These are phyloP conservation scores for Semotilus atromaculatus DNA, from an alignment of 2,797 vertebrate genomes.

Conservation along the genomic window DNA sequence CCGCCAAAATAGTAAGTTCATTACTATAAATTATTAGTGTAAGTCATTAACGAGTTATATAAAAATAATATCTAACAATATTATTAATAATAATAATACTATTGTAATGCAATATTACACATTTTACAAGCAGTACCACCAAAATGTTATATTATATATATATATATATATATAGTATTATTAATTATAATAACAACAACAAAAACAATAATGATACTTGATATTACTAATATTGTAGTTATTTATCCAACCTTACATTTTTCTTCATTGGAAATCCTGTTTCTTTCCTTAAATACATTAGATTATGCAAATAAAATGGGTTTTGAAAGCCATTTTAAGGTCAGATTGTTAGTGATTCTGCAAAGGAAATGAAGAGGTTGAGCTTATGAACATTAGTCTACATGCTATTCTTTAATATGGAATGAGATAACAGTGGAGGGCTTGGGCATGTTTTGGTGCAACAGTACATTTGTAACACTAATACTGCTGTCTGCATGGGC, in stretches of 20 bases:
- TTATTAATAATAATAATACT: too few relatives aligned
- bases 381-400: background rate
- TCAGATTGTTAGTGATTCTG: background rate
- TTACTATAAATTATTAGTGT: background rate
- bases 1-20: background rate
- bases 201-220: background rate
- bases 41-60: background rate
- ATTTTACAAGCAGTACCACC: background rate
- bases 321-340: background rate
- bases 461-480: constrained; percentile 17
- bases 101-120: background rate
- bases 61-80: background rate
- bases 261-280: background rate
- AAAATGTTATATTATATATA: background rate
- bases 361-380: background rate
- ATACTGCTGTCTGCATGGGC: constrained; percentile 9
- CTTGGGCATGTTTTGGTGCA: background rate
- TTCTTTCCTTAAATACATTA: background rate
- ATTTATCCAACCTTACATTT: background rate
- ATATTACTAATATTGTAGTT: background rate
- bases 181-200: background rate
- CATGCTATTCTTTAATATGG: background rate
- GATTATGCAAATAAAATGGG: background rate
- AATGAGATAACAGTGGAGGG: background rate
- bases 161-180: background rate